Percentiles rank a stretch among this genome's conserved stretches.
These are phyloP conservation scores for Lophotis ruficrista DNA, from an alignment of 2,113 vertebrate species.

Conservation along the genomic window DNA sequence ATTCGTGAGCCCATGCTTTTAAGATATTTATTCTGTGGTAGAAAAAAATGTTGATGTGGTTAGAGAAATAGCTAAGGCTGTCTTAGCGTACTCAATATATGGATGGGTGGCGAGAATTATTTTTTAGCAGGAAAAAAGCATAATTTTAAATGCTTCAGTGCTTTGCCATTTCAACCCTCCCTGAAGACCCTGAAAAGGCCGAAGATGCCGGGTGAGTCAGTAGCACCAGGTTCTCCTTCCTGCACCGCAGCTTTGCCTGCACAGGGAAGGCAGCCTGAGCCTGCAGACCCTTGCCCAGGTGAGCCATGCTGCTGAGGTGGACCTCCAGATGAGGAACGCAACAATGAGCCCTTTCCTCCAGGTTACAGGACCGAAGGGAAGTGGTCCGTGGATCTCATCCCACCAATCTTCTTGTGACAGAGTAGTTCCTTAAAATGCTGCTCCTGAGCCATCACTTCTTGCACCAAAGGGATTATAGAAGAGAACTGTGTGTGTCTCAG, in stretches of 20 bases:
- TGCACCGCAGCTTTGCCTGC: not conserved
- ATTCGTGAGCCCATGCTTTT: not conserved
- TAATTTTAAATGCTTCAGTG: not conserved
- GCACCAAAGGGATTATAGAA: not conserved
- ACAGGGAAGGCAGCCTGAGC: not conserved
- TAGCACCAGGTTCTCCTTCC: not conserved
- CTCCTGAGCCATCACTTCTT: rapidly evolving
- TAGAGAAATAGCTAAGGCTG: not conserved
- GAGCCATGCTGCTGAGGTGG: not conserved
- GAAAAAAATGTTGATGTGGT: not conserved
- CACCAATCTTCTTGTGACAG: rapidly evolving
- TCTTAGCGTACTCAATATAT: not conserved
- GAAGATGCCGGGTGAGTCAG: not conserved
- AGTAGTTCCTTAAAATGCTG: not conserved
- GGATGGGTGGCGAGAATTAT: not conserved
- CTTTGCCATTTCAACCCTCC: not conserved
- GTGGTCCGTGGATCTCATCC: rapidly evolving
- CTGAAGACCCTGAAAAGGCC: not conserved
- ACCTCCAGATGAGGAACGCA: not conserved
- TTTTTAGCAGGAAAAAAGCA: not conserved
- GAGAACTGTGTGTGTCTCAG: not conserved
- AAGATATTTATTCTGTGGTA: not conserved
- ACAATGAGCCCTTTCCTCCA: not conserved
- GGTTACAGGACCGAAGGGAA: rapidly evolving
- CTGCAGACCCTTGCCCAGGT: not conserved